phyloP scores from a whole-genome alignment of 92 coral and sea anemone species.

The Palythoa caribaeorum region DNA sequence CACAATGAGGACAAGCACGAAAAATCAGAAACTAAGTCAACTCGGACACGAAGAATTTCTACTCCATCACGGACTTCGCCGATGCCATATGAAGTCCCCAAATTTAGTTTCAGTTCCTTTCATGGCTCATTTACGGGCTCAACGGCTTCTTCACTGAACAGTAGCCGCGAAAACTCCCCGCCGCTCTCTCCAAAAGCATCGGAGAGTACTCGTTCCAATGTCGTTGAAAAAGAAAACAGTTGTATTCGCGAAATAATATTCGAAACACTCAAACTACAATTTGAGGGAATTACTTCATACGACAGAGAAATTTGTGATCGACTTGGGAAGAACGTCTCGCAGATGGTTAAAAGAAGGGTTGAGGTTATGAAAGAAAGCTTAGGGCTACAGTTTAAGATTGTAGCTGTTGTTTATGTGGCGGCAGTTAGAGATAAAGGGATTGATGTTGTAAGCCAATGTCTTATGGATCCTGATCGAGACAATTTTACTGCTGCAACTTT shows the following conservation, averaged over 20 bases:
- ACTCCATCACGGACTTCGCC: constrained; percentile 51
- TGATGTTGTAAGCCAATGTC: constrained; percentile 77
- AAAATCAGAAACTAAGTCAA: constrained; percentile 10
- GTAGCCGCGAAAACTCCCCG: constrained; percentile 73
- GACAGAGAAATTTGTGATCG: constrained; percentile 87
- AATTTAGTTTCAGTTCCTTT: constrained; percentile 66
- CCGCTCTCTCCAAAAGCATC: constrained; percentile 69
- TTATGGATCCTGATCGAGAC: constrained; percentile 74
- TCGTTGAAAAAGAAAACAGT: constrained; percentile 69
- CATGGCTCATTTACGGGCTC: constrained; percentile 51
- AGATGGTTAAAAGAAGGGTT: constrained; percentile 83
- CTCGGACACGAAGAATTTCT: constrained; percentile 63
- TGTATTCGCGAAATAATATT: constrained; percentile 73
- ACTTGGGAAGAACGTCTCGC: constrained; percentile 84
- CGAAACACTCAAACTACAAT: constrained; percentile 80
- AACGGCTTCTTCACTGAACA: constrained; percentile 51
- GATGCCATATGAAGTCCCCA: constrained; percentile 38
- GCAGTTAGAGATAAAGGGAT: constrained; percentile 85
- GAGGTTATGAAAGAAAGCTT: constrained; percentile 79
- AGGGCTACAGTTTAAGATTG: constrained; percentile 77
- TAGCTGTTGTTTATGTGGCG: constrained; percentile 85
- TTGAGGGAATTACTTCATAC: constrained; percentile 82
- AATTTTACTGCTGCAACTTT: constrained; percentile 85
- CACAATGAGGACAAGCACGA: constrained; percentile 74
- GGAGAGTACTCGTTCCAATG: constrained; percentile 6